Evolutionary conservation across 2,888 invertebrate genomes (phyloP).

Genomic region (Sarcophaga subvicina): DNA sequence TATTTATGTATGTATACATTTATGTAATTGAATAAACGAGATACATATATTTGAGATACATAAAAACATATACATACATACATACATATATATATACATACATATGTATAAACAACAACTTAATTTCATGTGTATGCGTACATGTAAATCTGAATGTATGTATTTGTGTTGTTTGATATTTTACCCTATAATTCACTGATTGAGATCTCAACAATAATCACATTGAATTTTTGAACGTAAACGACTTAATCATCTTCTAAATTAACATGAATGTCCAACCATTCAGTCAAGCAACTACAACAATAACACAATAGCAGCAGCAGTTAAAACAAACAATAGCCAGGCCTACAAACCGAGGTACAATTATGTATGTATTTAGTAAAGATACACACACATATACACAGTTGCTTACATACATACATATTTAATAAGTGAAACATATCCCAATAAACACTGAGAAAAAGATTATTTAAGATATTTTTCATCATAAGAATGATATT

Average conservation of each 20-base stretch:
- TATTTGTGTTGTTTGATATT: slow-evolving; percentile 45
- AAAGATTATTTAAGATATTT: neutral
- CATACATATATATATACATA: slow-evolving; percentile 1
- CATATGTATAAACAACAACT: neutral
- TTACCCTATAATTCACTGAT: slow-evolving; percentile 54
- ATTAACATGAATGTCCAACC: slow-evolving; percentile 58
- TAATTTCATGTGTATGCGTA: neutral
- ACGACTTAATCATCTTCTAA: slow-evolving; percentile 57
- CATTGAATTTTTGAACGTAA: slow-evolving; percentile 53
- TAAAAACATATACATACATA: neutral
- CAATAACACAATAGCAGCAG: slow-evolving; percentile 24
- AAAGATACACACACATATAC: slow-evolving; percentile 13
- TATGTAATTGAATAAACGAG: no score
- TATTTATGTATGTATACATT: no score
- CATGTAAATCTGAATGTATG: neutral
- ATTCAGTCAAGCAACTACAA: slow-evolving; percentile 52
- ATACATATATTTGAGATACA: no score
- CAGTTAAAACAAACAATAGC: slow-evolving; percentile 17
- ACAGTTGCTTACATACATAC: slow-evolving; percentile 17
- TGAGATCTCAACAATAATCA: slow-evolving; percentile 61
- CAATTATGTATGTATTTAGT: neutral
- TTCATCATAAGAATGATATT: neutral
- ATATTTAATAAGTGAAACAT: neutral
- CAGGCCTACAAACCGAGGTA: slow-evolving; percentile 9
- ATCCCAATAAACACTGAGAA: neutral